A percentile compares a stretch with the other conserved stretches of the same genome.
Evolutionary conservation across 2,113 vertebrate genomes (phyloP).

Genomic region (Passer domesticus): DNA sequence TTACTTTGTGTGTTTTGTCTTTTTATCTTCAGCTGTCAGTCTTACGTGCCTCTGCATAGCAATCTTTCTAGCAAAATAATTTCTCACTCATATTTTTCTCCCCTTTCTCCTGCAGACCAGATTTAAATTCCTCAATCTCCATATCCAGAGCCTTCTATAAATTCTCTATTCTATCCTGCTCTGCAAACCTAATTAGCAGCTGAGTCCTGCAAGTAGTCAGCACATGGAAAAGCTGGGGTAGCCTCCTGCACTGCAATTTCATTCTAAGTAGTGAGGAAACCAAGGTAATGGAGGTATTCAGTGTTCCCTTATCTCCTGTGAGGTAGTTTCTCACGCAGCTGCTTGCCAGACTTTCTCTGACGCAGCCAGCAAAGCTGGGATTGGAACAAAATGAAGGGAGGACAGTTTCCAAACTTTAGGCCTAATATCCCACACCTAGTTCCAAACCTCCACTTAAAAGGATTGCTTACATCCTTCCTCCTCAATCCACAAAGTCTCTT

Average conservation of each 20-base stretch:
- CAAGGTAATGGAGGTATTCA: neutral
- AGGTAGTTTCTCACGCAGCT: neutral
- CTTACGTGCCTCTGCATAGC: neutral
- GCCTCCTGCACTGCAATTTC: neutral
- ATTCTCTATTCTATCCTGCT: neutral
- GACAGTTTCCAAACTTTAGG: neutral
- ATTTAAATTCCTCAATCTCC: neutral
- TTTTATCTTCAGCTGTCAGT: neutral
- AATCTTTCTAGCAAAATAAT: neutral
- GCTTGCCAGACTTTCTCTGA: neutral
- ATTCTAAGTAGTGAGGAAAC: neutral
- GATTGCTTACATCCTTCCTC: neutral
- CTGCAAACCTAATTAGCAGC: neutral
- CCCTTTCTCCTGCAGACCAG: neutral
- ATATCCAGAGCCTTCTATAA: neutral
- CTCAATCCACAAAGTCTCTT: neutral
- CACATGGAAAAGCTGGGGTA: neutral
- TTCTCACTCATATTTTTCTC: neutral
- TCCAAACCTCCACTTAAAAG: neutral
- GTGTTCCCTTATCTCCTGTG: neutral
- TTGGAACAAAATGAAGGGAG: neutral
- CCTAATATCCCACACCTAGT: neutral
- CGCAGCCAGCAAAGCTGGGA: neutral
- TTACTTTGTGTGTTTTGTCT: neutral
- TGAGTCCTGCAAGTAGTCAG: neutral